Evolutionary conservation across 2,888 invertebrate genomes (phyloP).

Genomic region (Apomyelois bistriatella): DNA sequence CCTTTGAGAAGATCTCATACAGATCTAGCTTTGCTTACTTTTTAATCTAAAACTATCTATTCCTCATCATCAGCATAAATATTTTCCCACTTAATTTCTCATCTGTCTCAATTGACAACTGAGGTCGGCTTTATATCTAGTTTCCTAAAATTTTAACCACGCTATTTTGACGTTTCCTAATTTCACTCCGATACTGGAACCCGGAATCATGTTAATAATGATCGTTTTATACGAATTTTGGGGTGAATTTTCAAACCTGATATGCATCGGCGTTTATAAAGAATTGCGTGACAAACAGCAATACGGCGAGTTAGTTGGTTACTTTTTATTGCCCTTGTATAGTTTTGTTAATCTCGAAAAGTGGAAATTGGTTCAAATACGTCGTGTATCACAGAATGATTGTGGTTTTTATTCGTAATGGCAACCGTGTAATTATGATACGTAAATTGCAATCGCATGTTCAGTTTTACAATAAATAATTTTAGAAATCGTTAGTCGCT

Average conservation of each 20-base stretch:
- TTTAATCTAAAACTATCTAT: too few relatives aligned
- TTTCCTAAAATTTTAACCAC: too few relatives aligned
- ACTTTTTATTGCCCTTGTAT: slow-evolving; percentile 24
- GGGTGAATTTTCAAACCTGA: slow-evolving; percentile 11
- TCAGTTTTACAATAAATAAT: slow-evolving; percentile 1
- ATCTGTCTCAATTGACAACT: too few relatives aligned
- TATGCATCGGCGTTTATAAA: slow-evolving; percentile 16
- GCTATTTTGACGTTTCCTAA: too few relatives aligned
- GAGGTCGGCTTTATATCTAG: too few relatives aligned
- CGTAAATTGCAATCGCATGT: slow-evolving; percentile 3
- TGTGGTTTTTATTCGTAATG: slow-evolving; percentile 6
- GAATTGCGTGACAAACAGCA: slow-evolving; percentile 30
- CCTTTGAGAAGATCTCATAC: too few relatives aligned
- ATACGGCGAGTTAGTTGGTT: slow-evolving; percentile 19
- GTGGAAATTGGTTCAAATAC: slow-evolving; percentile 29
- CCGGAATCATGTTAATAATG: too few relatives aligned
- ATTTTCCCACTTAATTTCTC: too few relatives aligned
- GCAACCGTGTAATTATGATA: background rate
- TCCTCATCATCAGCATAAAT: too few relatives aligned
- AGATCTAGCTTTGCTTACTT: too few relatives aligned
- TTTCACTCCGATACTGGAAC: too few relatives aligned
- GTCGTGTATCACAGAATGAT: slow-evolving; percentile 12
- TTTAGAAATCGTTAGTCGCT: background rate
- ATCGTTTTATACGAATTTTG: too few relatives aligned
- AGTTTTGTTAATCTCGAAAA: slow-evolving; percentile 25